Conservation (phyloP, 1,140 invertebrate species). For the Globodera rostochiensis region DNA sequence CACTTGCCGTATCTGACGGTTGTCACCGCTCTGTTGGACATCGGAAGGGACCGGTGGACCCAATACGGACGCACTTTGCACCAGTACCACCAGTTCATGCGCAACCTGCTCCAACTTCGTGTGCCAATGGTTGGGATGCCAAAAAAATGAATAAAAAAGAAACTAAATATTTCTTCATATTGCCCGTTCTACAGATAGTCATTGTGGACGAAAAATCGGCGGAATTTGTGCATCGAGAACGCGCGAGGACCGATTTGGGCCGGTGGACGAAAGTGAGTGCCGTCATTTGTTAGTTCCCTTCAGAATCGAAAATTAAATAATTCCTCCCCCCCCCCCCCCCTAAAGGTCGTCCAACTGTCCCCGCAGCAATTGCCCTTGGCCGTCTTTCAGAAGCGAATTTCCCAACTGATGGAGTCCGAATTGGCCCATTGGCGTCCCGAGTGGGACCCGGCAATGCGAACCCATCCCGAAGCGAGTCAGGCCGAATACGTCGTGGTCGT, state of each 20-base stretch:
- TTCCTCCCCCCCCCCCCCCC: background rate
- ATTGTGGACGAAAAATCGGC: constrained; percentile 55
- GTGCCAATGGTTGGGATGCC: constrained; percentile 53
- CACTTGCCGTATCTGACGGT: constrained; percentile 10
- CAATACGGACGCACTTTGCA: constrained; percentile 41
- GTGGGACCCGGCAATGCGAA: constrained; percentile 58
- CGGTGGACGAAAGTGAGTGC: constrained; percentile 50
- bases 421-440: constrained; percentile 40
- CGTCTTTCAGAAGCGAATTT: constrained; percentile 43
- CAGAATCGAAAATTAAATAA: background rate
- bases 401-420: constrained; percentile 55
- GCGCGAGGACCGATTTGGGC: constrained; percentile 45
- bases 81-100: constrained; percentile 59
- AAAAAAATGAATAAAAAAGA: background rate
- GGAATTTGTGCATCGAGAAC: constrained; percentile 54
- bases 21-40: constrained; percentile 40
- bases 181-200: constrained; percentile 23
- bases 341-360: constrained; percentile 46
- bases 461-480: constrained; percentile 57
- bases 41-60: constrained; percentile 37
- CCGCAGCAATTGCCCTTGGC: constrained; percentile 54
- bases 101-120: constrained; percentile 52
- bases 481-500: constrained; percentile 62
- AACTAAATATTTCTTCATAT: background rate
- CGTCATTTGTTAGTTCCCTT: background rate